Percentiles rank a stretch among this genome's conserved stretches.
Conservation (phyloP, 2,113 vertebrate genomes). For the Cnemophilus loriae region DNA sequence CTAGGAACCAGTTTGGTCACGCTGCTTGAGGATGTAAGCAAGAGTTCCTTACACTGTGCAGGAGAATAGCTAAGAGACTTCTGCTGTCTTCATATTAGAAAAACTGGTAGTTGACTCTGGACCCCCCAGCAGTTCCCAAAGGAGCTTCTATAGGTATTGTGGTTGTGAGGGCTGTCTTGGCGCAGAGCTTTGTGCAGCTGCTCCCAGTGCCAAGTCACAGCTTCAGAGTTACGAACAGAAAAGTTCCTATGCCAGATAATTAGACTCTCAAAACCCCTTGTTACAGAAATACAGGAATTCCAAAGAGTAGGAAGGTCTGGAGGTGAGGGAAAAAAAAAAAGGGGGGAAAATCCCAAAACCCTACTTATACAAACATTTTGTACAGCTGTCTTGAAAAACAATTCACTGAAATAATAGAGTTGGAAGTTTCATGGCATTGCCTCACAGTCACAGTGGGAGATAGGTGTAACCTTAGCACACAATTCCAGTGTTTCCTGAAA, state of each 20-base stretch:
- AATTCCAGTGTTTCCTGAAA: conserved; percentile 29
- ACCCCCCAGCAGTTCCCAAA: background rate
- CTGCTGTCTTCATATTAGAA: background rate
- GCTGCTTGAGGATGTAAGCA: background rate
- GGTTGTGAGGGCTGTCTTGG: background rate
- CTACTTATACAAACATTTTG: background rate
- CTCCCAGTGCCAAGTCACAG: background rate
- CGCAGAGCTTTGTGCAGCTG: background rate
- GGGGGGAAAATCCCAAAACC: accelerated
- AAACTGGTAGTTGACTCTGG: background rate
- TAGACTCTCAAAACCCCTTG: background rate
- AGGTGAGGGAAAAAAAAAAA: background rate
- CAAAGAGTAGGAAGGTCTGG: background rate
- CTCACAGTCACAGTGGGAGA: background rate
- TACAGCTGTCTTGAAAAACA: background rate
- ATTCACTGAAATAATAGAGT: background rate
- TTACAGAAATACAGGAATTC: background rate
- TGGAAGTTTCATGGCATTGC: background rate
- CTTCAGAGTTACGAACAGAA: background rate
- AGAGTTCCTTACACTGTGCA: background rate
- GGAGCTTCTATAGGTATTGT: background rate
- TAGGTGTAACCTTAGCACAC: background rate
- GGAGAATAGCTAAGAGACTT: background rate
- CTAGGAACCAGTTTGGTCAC: background rate
- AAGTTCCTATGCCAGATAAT: background rate